These are phyloP conservation scores for Lagorchestes hirsutus DNA, from an alignment of 2,797 vertebrate species.

Conservation along the genomic window DNA sequence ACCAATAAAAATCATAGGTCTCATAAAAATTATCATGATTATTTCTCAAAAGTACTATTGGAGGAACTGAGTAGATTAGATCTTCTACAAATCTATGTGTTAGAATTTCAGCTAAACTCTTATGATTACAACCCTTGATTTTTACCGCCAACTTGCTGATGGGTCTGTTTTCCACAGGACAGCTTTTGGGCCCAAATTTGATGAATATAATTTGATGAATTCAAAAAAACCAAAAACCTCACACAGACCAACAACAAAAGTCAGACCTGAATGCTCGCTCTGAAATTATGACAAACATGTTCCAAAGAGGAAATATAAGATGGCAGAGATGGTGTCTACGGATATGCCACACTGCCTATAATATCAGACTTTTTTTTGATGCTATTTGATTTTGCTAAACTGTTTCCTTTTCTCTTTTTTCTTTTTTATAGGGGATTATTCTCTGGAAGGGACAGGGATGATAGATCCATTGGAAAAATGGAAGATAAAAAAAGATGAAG, in stretches of 20 bases:
- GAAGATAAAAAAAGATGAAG: neutral
- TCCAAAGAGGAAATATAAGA: too few relatives aligned
- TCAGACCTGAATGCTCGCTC: neutral
- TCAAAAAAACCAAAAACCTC: neutral
- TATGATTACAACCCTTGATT: neutral
- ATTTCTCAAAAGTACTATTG: neutral
- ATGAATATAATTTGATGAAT: neutral
- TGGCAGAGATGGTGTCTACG: neutral
- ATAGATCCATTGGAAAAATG: neutral
- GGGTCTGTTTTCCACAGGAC: slow-evolving; percentile 4
- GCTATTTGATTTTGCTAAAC: neutral
- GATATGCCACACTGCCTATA: neutral
- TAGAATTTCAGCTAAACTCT: neutral
- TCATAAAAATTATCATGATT: neutral
- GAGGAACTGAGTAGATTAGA: neutral
- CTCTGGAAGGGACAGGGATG: neutral
- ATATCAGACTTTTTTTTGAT: neutral
- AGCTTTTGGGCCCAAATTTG: neutral
- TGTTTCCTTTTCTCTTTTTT: neutral
- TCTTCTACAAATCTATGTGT: neutral
- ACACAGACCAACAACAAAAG: neutral
- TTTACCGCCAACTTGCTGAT: neutral
- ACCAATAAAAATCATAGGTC: neutral
- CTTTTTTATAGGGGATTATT: neutral
- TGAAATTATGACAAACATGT: neutral